Evolutionary conservation across 2,797 vertebrate species (phyloP), one percentile per base, ranked within the genome.

Genomic region (Dallia pectoralis): DNA sequence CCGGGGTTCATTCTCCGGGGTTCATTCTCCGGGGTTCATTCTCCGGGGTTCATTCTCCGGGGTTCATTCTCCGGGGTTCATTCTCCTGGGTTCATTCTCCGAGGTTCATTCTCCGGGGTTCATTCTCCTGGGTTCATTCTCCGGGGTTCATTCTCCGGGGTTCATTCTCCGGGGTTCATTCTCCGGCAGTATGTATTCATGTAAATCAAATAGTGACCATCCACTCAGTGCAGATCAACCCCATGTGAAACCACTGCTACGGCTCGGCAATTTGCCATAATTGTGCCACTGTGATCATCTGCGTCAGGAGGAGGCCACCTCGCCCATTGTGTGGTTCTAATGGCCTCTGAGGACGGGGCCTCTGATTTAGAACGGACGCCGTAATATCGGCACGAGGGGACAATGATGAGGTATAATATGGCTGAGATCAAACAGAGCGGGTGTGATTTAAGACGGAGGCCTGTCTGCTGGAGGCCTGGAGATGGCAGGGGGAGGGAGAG

Each of bases 11-110:
- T n/a, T n/a, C n/a, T 89, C 88, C 88, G 66, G 87, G 85, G 87
- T 87, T 91, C 86, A 88, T 87, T 91, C 90, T 88, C 85, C 88
- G 89, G 77, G n/a, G n/a, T n/a, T n/a, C n/a, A n/a, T n/a, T n/a
- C n/a, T 89, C 88, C 88, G 66, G 87, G 85, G 87, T 87, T 91
- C 86, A 88, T 87, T 91, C 90, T 88, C 85, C 88, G 89, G 77
- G n/a, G n/a, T n/a, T n/a, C n/a, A n/a, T n/a, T n/a, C n/a, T 89
- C 88, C 88, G 66, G 87, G 85, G 87, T 87, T 91, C 86, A 88
- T 87, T 91, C 90, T 88, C 85, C 88, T n/a, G n/a, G n/a, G n/a
- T n/a, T n/a, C n/a, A n/a, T n/a, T n/a, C n/a, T 89, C 88, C 88
- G 66, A 87, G 85, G 87, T 87, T 91, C 86, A 88, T 87, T 91